Percentiles rank a stretch among this genome's conserved stretches.
Conservation (phyloP, 2,797 vertebrate genomes). For the Paedocypris micromegethes region DNA sequence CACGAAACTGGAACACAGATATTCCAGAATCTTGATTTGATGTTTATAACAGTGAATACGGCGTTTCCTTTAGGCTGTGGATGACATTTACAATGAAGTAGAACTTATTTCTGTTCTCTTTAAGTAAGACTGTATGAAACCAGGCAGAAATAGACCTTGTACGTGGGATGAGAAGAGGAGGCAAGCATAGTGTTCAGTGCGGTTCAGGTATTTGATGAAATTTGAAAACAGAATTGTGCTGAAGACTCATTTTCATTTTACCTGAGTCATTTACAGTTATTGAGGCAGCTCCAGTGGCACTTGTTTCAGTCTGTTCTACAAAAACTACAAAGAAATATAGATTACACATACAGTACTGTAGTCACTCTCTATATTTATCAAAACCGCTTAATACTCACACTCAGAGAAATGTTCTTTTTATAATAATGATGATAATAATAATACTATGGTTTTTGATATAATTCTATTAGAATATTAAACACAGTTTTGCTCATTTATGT, state of each 20-base stretch:
- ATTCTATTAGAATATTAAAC: too few species aligned
- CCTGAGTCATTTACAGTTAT: conserved; percentile 89
- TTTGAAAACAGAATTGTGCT: conserved; percentile 44
- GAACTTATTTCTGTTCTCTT: conserved; percentile 31
- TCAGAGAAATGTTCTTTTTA: too few species aligned
- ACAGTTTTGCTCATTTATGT: too few species aligned
- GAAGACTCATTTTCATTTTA: conserved; percentile 53
- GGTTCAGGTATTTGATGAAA: conserved; percentile 40
- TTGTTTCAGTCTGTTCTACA: conserved; percentile 79
- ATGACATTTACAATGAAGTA: conserved; percentile 43
- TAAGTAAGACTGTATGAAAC: conserved; percentile 34
- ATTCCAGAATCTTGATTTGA: conserved; percentile 37
- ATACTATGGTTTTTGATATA: too few species aligned
- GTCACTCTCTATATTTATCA: too few species aligned
- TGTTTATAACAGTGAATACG: conserved; percentile 22
- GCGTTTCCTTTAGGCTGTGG: conserved; percentile 16
- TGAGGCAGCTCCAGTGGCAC: conserved; percentile 88
- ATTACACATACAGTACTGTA: neutral
- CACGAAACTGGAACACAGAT: conserved; percentile 25
- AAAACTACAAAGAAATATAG: conserved; percentile 68
- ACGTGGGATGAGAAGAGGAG: conserved; percentile 27
- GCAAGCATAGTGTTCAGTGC: conserved; percentile 40
- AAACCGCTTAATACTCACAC: too few species aligned
- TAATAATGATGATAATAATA: too few species aligned
- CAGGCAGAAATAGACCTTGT: conserved; percentile 31